These are phyloP conservation scores for Himalopsyche kuldschensis DNA, from an alignment of 2,888 invertebrate species.

Conservation along the genomic window DNA sequence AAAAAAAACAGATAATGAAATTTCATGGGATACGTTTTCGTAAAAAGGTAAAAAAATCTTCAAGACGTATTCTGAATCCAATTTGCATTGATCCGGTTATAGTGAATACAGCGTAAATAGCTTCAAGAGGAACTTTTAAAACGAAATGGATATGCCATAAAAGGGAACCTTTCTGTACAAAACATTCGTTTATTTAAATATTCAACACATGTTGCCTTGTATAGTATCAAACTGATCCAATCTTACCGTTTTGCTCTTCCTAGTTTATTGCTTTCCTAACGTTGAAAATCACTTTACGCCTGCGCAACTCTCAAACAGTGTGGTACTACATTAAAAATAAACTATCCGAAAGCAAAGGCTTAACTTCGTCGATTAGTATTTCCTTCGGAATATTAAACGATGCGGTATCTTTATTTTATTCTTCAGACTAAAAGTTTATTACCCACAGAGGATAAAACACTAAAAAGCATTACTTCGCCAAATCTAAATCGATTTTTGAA, in stretches of 20 bases:
- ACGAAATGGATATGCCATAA: background rate
- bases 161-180: background rate
- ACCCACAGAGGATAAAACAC: too few species aligned
- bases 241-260: slow-evolving; percentile 1
- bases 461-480: too few species aligned
- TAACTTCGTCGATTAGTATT: too few species aligned
- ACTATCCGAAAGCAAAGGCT: too few species aligned
- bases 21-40: background rate
- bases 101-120: background rate
- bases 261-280: background rate
- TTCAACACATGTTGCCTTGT: background rate
- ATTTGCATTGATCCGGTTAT: background rate
- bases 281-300: background rate
- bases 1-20: background rate
- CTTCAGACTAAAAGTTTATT: too few species aligned
- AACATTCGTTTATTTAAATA: slow-evolving; percentile 3
- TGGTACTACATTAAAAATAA: background rate
- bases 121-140: background rate
- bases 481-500: too few species aligned
- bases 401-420: too few species aligned
- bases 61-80: background rate
- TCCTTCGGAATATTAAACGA: too few species aligned
- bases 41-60: background rate
- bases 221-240: background rate
- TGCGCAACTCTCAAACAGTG: background rate